These are phyloP conservation scores for Lepidocyrtinus sp. DNA, from an alignment of 2,888 invertebrate species.

Conservation along the genomic window DNA sequence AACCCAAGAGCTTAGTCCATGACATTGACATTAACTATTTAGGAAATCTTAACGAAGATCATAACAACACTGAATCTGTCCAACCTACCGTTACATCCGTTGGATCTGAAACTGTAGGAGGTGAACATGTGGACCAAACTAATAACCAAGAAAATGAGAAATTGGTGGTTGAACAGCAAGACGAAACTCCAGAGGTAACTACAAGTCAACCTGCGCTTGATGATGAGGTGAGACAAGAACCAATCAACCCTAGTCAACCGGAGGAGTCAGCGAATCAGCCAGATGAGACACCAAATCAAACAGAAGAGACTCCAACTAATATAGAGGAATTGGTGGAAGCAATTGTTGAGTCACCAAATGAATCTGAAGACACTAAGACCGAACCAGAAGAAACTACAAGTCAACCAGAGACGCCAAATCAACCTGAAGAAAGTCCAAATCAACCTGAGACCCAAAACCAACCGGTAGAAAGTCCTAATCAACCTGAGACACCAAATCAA, in stretches of 20 bases:
- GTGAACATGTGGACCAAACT: slow-evolving; percentile 10
- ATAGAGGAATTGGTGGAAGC: slow-evolving; percentile 8
- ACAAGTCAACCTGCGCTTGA: slow-evolving; percentile 8
- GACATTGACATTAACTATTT: slow-evolving; percentile 64
- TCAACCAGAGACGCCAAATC: too few species aligned
- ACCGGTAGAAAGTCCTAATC: too few species aligned
- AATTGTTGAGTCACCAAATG: too few species aligned
- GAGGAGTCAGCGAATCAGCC: neutral
- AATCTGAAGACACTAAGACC: too few species aligned
- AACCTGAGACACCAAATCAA: too few species aligned
- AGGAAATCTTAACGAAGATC: slow-evolving; percentile 56
- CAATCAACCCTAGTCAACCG: too few species aligned
- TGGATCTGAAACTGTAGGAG: slow-evolving; percentile 4
- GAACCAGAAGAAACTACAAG: too few species aligned
- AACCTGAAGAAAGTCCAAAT: too few species aligned
- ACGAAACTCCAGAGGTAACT: slow-evolving; percentile 21
- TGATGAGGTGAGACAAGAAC: too few species aligned
- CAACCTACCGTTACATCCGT: neutral
- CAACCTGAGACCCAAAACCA: too few species aligned
- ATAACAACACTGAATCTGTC: slow-evolving; percentile 48
- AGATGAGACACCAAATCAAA: too few species aligned
- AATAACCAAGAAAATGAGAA: slow-evolving; percentile 29
- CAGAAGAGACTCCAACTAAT: slow-evolving; percentile 5
- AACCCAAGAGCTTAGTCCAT: slow-evolving; percentile 53
- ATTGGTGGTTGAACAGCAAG: slow-evolving; percentile 10